Evolutionary conservation across 2,888 invertebrate species (phyloP).

Genomic region (Ophioninae sp.): DNA sequence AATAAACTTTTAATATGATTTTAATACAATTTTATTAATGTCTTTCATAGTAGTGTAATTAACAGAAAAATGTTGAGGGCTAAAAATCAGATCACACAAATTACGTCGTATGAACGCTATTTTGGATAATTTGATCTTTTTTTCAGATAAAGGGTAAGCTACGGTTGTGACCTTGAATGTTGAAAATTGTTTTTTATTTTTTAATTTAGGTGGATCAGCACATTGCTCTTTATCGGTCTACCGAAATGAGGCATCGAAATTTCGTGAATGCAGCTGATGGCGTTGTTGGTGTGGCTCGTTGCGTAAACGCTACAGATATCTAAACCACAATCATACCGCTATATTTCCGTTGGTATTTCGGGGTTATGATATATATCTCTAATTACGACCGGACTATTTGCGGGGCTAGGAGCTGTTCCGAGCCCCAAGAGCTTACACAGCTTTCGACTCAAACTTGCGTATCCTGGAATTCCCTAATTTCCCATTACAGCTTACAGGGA

Average conservation of each 20-base stretch:
- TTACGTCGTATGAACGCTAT: not conserved
- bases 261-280: slow-evolving; percentile 10
- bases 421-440: slow-evolving; percentile 46
- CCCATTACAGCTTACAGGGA: slow-evolving; percentile 27
- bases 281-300: slow-evolving; percentile 7
- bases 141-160: not conserved
- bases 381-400: slow-evolving; percentile 34
- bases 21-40: no score
- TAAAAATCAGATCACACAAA: no score
- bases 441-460: slow-evolving; percentile 40
- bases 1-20: no score
- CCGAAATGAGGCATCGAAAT: not conserved
- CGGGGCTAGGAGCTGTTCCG: slow-evolving; percentile 16
- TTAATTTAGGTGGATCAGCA: not conserved
- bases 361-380: slow-evolving; percentile 15
- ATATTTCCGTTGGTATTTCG: slow-evolving; percentile 6
- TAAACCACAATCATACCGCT: slow-evolving; percentile 4
- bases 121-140: not conserved
- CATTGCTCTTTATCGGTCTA: not conserved
- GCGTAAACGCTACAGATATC: not conserved
- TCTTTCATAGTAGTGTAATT: no score
- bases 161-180: not conserved
- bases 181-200: not conserved
- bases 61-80: no score
- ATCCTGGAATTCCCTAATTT: slow-evolving; percentile 17